Evolutionary conservation across 2,888 invertebrate species (phyloP), one percentile per base, ranked within the genome.

Genomic region (Trichopoda pennipes): DNA sequence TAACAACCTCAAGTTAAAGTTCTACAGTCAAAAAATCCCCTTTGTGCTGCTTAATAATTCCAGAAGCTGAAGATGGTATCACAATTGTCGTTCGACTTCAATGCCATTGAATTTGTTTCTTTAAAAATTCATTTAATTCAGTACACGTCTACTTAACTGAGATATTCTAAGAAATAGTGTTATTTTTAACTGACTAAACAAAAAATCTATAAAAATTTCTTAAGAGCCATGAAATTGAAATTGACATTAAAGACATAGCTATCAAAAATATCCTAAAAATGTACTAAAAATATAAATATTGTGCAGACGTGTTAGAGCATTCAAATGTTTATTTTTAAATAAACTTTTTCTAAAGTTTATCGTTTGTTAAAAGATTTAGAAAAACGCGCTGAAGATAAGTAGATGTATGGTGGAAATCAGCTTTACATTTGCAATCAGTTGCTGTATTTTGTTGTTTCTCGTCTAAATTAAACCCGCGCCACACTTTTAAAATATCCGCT

Each of bases 311-410:
- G 35, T 51, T 66, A 19, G 51, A 17, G 23, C 51, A 72, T 78
- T 69, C 61, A 61, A 61, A n/a, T 35, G 21, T 61, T 21, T 51
- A 2, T 51, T n/a, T 49, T 51, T 66, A 58, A 58, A 68, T 76
- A 68, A 51, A 60, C 68, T 76, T 76, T 61, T 44, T 53, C 60
- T 76, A 76, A 76, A 76, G 53, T 76, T 76, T 76, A 51, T 58
- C 51, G 32, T 75, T 60, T 58, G 28, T 38, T 51, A 76, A 76
- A 44, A 58, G 47, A 70, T 35, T n/a, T 35, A 6, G 8, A 44
- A 51, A 6, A 68, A 42, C 12, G 44, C 42, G 53, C 53, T 21
- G 23, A 44, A 69, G 44, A 76, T 76, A 76, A 76, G 60, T 44
- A 61, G 53, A 53, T 60, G 42, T 47, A 49, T 23, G 47, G 23